Evolutionary conservation across 2,797 vertebrate genomes (phyloP).

Genomic region (Cirrhinus molitorella): DNA sequence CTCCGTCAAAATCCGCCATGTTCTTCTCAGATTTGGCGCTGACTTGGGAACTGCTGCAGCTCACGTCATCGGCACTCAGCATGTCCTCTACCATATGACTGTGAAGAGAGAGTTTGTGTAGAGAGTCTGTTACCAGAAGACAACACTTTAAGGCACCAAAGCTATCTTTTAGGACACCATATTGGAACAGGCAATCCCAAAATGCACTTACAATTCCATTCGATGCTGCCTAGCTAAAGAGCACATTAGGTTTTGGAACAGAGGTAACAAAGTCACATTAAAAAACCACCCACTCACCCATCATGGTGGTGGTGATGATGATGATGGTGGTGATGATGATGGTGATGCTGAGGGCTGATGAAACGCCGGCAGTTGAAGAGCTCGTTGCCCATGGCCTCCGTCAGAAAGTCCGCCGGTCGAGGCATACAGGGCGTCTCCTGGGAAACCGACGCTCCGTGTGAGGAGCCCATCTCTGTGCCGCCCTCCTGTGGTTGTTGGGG

Average conservation of each 20-base stretch:
- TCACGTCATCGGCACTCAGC: constrained; percentile 97
- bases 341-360: constrained; percentile 94
- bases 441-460: constrained; percentile 85
- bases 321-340: constrained; percentile 92
- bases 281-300: constrained; percentile 76
- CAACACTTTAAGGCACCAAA: no score
- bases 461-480: constrained; percentile 80
- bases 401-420: constrained; percentile 90
- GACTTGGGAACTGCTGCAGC: constrained; percentile 98
- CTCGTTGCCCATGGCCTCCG: constrained; percentile 92
- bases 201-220: neutral
- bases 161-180: neutral
- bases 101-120: constrained; percentile 40
- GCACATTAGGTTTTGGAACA: neutral
- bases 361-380: constrained; percentile 96
- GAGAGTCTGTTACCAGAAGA: neutral
- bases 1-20: constrained; percentile 98
- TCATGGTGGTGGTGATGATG: constrained; percentile 77
- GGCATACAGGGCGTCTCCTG: constrained; percentile 90
- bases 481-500: constrained; percentile 51
- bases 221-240: neutral
- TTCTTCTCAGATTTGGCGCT: constrained; percentile 99
- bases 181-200: neutral
- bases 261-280: neutral
- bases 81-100: constrained; percentile 98